A percentile compares a stretch with the other conserved stretches of the same genome.
Evolutionary conservation across 1,140 invertebrate genomes (phyloP).

Genomic region (Eriocheir sinensis): DNA sequence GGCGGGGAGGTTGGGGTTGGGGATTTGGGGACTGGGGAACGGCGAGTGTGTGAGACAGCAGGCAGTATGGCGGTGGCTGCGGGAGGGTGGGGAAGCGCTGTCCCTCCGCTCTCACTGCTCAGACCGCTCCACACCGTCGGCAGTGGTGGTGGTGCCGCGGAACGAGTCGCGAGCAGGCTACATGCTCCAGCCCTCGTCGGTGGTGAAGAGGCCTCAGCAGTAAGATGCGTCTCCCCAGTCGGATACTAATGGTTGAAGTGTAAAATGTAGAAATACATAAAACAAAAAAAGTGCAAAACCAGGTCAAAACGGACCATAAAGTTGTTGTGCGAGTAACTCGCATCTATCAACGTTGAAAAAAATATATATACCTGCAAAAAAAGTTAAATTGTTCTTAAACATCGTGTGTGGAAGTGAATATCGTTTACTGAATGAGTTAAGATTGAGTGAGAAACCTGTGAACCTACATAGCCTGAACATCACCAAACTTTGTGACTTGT

Average conservation of each 20-base stretch:
- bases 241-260: conserved; percentile 28
- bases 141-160: neutral
- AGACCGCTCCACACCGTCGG: neutral
- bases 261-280: conserved; percentile 29
- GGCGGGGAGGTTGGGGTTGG: neutral
- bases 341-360: neutral
- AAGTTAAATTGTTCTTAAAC: neutral
- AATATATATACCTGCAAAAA: neutral
- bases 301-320: conserved; percentile 28
- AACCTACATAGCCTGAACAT: neutral
- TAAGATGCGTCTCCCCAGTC: neutral
- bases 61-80: conserved; percentile 65
- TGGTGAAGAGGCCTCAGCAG: neutral
- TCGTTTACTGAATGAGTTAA: neutral
- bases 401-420: neutral
- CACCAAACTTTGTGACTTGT: neutral
- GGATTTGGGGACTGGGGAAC: no score
- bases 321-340: conserved; percentile 20
- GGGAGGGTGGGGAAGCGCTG: conserved; percentile 59
- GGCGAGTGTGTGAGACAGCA: neutral
- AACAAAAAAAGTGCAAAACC: conserved; percentile 51
- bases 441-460: neutral
- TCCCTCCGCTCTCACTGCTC: conserved; percentile 59
- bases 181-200: neutral
- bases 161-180: neutral